These are phyloP conservation scores for Diprion similis DNA, from an alignment of 1,140 invertebrate genomes.

Conservation along the genomic window DNA sequence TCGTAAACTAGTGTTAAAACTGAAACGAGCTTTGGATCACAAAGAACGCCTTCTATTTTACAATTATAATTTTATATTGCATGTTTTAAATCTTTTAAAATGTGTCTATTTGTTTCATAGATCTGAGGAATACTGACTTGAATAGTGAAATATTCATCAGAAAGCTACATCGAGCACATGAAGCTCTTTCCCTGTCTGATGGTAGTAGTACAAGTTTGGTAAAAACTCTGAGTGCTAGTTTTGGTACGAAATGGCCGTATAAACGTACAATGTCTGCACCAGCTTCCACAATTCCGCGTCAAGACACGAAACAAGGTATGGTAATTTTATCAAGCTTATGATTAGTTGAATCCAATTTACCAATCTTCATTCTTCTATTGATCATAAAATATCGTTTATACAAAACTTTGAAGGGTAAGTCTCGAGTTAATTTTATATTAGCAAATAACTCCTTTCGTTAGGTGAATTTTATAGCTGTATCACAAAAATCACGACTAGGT, in stretches of 20 bases:
- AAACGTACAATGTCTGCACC: constrained; percentile 93
- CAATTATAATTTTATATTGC: not conserved
- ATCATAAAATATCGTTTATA: no score
- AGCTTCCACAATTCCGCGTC: constrained; percentile 78
- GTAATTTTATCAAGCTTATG: not conserved
- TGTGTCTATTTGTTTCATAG: constrained; percentile 60
- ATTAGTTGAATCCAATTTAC: not conserved
- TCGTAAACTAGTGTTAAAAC: not conserved
- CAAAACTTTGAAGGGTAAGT: no score
- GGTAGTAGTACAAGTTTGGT: constrained; percentile 66
- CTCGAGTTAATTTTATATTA: no score
- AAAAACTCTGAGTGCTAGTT: constrained; percentile 88
- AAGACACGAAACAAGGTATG: constrained; percentile 79
- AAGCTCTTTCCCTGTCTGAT: constrained; percentile 80
- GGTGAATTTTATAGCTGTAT: no score
- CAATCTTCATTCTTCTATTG: no score
- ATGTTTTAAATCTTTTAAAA: constrained; percentile 17
- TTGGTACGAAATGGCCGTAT: constrained; percentile 94
- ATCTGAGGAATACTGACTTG: constrained; percentile 88
- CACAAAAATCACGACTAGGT: no score
- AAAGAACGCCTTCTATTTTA: no score
- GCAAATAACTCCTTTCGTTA: no score
- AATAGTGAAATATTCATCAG: constrained; percentile 88
- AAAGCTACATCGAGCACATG: constrained; percentile 88
- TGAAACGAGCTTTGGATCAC: no score